A percentile compares a stretch with the other conserved stretches of the same genome.
Conservation (phyloP, 2,888 invertebrate genomes). For the Lobophora halterata region DNA sequence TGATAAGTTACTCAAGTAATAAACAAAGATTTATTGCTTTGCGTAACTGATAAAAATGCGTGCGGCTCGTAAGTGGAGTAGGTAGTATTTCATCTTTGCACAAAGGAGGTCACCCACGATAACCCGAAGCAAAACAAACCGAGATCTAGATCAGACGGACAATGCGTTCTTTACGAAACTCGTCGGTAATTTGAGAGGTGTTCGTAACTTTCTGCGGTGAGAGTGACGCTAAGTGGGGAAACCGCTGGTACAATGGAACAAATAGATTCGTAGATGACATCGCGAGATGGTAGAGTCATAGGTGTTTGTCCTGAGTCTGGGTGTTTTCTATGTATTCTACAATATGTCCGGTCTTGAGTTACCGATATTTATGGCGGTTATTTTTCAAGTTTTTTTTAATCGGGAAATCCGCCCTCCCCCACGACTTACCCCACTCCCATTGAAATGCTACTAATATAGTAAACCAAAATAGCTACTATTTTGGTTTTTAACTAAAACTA, state of each 20-base stretch:
- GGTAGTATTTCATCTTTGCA: conserved; percentile 28
- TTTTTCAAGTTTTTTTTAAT: too few species aligned
- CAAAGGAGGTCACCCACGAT: conserved; percentile 50
- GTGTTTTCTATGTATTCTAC: too few species aligned
- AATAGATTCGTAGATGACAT: conserved; percentile 7
- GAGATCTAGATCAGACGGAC: conserved; percentile 73
- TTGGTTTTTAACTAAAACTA: too few species aligned
- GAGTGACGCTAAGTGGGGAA: conserved; percentile 74
- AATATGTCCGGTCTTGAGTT: too few species aligned
- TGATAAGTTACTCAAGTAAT: conserved; percentile 22
- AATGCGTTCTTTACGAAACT: conserved; percentile 71
- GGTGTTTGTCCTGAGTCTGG: too few species aligned
- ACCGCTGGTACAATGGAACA: conserved; percentile 56
- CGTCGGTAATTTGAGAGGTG: conserved; percentile 63
- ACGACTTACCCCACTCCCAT: too few species aligned
- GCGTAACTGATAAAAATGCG: conserved; percentile 22
- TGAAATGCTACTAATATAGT: too few species aligned
- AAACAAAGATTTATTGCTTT: conserved; percentile 21
- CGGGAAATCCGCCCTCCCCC: too few species aligned
- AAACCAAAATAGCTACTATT: too few species aligned
- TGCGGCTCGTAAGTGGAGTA: conserved; percentile 11
- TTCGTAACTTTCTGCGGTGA: conserved; percentile 66
- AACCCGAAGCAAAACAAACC: conserved; percentile 47
- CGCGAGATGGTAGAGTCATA: background rate
- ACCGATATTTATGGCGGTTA: too few species aligned